These are phyloP conservation scores for Aurelia coerulea DNA, from an alignment of 30 jellyfish, hydroid and myxozoan genomes.

Conservation along the genomic window DNA sequence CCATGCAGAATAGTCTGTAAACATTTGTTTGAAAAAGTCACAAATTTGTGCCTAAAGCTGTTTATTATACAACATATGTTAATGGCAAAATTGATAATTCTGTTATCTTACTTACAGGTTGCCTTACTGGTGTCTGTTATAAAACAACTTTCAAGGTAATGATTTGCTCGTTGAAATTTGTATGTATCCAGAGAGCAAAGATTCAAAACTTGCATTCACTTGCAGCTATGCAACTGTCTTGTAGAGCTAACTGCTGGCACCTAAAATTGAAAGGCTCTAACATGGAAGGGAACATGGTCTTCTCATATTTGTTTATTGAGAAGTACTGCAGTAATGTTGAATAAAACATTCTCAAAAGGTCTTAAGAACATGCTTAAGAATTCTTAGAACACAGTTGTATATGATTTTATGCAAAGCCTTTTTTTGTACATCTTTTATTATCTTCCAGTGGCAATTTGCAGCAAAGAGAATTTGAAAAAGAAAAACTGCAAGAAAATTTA, in stretches of 20 bases:
- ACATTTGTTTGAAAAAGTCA: too few relatives aligned
- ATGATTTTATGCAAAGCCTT: neutral
- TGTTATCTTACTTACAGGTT: conserved; percentile 44
- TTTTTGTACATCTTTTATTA: neutral
- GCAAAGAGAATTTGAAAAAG: conserved; percentile 89
- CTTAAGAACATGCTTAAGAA: too few relatives aligned
- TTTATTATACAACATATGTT: too few relatives aligned
- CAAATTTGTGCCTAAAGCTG: too few relatives aligned
- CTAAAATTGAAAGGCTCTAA: too few relatives aligned
- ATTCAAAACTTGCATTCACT: neutral
- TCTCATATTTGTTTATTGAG: too few relatives aligned
- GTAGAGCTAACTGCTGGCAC: too few relatives aligned
- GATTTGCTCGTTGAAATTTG: neutral
- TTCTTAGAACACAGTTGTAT: neutral
- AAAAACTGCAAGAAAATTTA: conserved; percentile 76
- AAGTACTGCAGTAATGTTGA: neutral
- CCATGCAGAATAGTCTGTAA: too few relatives aligned
- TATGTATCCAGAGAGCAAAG: neutral
- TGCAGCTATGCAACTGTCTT: too few relatives aligned
- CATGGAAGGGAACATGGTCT: too few relatives aligned
- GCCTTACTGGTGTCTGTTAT: conserved; percentile 84
- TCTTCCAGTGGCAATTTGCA: conserved; percentile 72
- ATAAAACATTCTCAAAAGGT: neutral
- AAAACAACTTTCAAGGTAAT: conserved; percentile 85
- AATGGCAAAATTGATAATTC: neutral